Conservation (phyloP, 1,140 invertebrate species). For the Melitaea cinxia region DNA sequence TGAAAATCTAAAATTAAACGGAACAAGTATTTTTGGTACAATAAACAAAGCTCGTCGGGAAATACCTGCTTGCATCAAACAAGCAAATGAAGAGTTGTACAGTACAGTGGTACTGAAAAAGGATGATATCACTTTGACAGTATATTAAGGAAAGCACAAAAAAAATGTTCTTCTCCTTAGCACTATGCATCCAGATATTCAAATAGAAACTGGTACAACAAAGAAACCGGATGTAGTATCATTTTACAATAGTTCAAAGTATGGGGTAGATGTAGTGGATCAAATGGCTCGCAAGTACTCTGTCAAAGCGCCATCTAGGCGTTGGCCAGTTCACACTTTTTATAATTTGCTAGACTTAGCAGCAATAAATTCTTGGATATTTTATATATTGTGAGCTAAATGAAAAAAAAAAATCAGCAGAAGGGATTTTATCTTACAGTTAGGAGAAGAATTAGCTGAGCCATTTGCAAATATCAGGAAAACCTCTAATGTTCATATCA, state of each 20-base stretch:
- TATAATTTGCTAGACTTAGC: no score
- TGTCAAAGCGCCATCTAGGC: background rate
- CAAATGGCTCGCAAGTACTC: background rate
- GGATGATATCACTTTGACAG: conserved; percentile 20
- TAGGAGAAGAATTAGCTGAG: no score
- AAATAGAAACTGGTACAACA: conserved; percentile 18
- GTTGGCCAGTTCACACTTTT: background rate
- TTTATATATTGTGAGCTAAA: no score
- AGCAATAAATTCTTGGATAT: no score
- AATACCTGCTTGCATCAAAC: background rate
- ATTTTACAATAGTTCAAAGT: conserved; percentile 35
- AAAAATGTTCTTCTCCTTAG: conserved; percentile 32
- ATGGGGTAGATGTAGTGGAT: conserved; percentile 26
- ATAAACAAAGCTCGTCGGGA: background rate
- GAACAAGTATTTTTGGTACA: background rate
- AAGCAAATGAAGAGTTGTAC: background rate
- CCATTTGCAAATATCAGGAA: no score
- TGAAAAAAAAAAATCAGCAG: no score
- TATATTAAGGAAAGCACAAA: conserved; percentile 30
- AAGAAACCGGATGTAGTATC: conserved; percentile 30
- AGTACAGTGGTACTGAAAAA: background rate
- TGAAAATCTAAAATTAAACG: background rate
- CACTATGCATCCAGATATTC: conserved; percentile 25
- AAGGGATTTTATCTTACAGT: no score
- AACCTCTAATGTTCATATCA: no score